Evolutionary conservation across 2,888 invertebrate genomes (phyloP).

Genomic region (Leptopterna dolabrata): DNA sequence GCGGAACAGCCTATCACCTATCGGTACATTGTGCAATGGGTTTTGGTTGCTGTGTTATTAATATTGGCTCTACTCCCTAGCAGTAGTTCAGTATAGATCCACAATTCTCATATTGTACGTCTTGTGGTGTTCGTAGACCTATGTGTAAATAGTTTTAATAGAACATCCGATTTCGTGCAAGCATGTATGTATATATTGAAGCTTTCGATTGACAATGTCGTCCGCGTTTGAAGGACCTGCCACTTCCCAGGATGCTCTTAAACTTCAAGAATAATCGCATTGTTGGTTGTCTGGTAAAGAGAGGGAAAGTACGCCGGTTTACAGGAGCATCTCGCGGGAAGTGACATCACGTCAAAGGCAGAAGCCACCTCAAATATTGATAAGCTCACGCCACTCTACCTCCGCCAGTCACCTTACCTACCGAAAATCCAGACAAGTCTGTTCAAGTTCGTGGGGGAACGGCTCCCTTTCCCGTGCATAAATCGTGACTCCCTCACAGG

Average conservation of each 20-base stretch:
- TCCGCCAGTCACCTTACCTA: neutral
- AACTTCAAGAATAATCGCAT: neutral
- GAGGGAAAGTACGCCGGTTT: neutral
- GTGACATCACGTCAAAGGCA: constrained; percentile 41
- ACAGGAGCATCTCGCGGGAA: neutral
- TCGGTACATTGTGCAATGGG: too few relatives aligned
- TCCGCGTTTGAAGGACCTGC: neutral
- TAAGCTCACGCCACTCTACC: neutral
- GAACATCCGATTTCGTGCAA: too few relatives aligned
- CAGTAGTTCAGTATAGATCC: too few relatives aligned
- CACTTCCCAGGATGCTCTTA: neutral
- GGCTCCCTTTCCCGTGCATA: neutral
- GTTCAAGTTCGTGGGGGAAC: neutral
- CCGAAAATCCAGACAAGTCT: neutral
- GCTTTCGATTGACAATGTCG: neutral
- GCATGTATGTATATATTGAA: too few relatives aligned
- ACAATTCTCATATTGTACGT: too few relatives aligned
- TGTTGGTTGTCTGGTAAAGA: neutral
- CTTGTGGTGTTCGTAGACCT: too few relatives aligned
- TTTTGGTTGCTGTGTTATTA: too few relatives aligned
- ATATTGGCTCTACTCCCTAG: too few relatives aligned
- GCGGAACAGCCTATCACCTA: too few relatives aligned
- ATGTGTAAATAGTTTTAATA: too few relatives aligned
- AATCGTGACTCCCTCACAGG: neutral
- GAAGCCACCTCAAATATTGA: constrained; percentile 35